Conservation (phyloP, 1,140 invertebrate genomes). For the Magallana angulata region DNA sequence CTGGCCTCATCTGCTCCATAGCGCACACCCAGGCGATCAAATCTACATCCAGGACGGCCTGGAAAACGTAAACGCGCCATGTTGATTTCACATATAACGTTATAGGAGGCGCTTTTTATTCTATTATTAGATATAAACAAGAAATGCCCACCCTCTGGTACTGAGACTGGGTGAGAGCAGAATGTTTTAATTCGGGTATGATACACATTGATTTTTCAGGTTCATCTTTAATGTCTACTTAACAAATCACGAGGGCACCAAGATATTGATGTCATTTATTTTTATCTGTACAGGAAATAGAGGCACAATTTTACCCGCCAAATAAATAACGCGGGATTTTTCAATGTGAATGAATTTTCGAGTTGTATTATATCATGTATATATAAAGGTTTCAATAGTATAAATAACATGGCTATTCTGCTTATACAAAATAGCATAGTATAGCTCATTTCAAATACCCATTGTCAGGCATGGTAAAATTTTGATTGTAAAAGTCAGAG, state of each 20-base stretch:
- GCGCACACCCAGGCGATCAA: constrained; percentile 74
- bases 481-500: too few relatives aligned
- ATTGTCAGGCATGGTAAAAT: too few relatives aligned
- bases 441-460: background rate
- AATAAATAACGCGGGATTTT: background rate
- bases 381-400: background rate
- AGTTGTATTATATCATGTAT: background rate
- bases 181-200: too few relatives aligned
- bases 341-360: background rate
- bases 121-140: constrained; percentile 24
- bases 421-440: background rate
- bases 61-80: constrained; percentile 80
- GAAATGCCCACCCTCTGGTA: background rate
- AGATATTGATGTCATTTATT: too few relatives aligned
- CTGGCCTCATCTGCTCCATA: constrained; percentile 74
- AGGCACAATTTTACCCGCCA: constrained; percentile 33
- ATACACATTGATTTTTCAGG: too few relatives aligned
- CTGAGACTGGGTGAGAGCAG: background rate
- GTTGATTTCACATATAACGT: constrained; percentile 61
- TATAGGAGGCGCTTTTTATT: constrained; percentile 24
- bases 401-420: background rate
- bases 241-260: too few relatives aligned
- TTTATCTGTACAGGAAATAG: background rate
- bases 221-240: too few relatives aligned
- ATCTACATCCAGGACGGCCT: constrained; percentile 78